Evolutionary conservation across 2,113 vertebrate species (phyloP).

Genomic region (Rhabdomys dilectus): DNA sequence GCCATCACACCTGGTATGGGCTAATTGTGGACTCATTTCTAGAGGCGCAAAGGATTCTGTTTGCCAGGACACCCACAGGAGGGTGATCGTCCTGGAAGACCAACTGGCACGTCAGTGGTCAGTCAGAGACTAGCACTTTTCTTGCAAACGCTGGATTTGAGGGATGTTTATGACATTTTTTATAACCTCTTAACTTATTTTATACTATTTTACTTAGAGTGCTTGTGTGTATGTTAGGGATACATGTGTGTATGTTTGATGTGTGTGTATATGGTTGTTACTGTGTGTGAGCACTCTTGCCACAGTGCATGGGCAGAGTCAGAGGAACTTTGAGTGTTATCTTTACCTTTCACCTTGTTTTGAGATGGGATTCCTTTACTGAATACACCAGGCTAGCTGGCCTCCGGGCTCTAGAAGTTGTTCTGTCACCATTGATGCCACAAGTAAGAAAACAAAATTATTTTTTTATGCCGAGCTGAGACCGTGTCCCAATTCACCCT

Average conservation of each 20-base stretch:
- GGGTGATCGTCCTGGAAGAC: background rate
- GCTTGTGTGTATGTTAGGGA: background rate
- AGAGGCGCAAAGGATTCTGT: background rate
- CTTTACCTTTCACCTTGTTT: background rate
- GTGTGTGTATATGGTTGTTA: background rate
- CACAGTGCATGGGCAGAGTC: background rate
- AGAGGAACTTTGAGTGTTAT: background rate
- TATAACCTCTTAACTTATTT: background rate
- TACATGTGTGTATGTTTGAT: background rate
- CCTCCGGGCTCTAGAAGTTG: background rate
- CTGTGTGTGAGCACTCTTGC: background rate
- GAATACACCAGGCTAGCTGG: background rate
- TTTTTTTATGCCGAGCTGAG: background rate
- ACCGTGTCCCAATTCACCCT: background rate
- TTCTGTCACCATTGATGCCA: background rate
- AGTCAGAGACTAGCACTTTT: background rate
- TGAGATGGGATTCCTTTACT: background rate
- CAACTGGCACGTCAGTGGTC: background rate
- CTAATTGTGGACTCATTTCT: background rate
- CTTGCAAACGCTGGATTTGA: background rate
- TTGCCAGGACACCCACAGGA: background rate
- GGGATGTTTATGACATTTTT: background rate
- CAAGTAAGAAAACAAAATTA: background rate
- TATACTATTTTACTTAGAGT: background rate
- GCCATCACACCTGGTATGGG: no score